A percentile compares a stretch with the other conserved stretches of the same genome.
These are phyloP conservation scores for Plestiodon gilberti DNA, from an alignment of 2,113 vertebrate genomes.

Conservation along the genomic window DNA sequence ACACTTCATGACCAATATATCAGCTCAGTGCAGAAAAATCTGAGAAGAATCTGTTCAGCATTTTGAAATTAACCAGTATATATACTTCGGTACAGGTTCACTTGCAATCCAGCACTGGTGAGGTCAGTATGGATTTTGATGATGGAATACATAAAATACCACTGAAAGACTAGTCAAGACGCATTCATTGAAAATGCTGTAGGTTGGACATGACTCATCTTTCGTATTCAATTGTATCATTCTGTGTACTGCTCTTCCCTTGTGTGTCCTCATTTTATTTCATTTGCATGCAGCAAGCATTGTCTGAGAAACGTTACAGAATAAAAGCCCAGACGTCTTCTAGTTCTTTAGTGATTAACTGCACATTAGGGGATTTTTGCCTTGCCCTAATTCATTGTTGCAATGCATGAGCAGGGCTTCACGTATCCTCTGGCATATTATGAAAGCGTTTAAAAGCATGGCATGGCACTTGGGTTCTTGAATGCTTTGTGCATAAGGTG, in stretches of 20 bases:
- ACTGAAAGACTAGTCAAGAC: slow-evolving; percentile 81
- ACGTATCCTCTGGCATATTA: slow-evolving; percentile 72
- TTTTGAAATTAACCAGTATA: slow-evolving; percentile 75
- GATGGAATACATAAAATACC: slow-evolving; percentile 80
- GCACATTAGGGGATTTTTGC: slow-evolving; percentile 71
- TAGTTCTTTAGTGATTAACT: slow-evolving; percentile 80
- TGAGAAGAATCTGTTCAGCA: slow-evolving; percentile 79
- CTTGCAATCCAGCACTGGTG: slow-evolving; percentile 83
- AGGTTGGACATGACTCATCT: slow-evolving; percentile 76
- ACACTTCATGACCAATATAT: slow-evolving; percentile 81
- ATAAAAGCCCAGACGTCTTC: slow-evolving; percentile 66
- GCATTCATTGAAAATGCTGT: slow-evolving; percentile 77
- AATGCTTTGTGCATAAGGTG: slow-evolving; percentile 42
- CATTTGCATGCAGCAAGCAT: slow-evolving; percentile 80
- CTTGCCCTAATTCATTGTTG: slow-evolving; percentile 77
- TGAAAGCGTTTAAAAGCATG: slow-evolving; percentile 55
- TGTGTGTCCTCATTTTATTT: slow-evolving; percentile 71
- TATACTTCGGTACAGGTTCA: slow-evolving; percentile 80
- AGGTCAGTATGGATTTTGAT: slow-evolving; percentile 81
- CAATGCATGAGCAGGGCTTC: slow-evolving; percentile 74
- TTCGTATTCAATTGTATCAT: slow-evolving; percentile 71
- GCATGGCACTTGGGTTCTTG: slow-evolving; percentile 37
- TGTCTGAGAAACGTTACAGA: slow-evolving; percentile 61
- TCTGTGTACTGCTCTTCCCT: slow-evolving; percentile 70
- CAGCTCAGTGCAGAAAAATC: slow-evolving; percentile 80